Conservation (phyloP, 2,888 invertebrate genomes). For the Kryphioiulus occultus region DNA sequence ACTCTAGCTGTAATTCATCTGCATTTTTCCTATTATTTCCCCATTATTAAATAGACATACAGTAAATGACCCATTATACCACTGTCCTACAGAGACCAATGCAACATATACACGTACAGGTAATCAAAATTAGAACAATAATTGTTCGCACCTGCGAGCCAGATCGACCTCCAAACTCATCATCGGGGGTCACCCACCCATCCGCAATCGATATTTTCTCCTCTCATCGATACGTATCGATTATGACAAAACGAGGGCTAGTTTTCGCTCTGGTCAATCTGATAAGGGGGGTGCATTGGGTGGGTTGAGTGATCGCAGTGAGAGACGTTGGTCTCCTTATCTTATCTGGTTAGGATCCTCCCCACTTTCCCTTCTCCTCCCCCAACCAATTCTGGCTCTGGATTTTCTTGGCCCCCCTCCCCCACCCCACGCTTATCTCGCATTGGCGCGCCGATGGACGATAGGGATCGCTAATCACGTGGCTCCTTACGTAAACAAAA, state of each 20-base stretch:
- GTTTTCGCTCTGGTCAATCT: background rate
- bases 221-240: background rate
- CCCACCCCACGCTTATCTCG: slow-evolving; percentile 40
- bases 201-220: background rate
- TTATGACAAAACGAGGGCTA: background rate
- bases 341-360: background rate
- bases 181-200: no score
- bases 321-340: background rate
- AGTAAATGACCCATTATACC: no score
- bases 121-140: no score
- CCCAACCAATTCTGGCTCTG: background rate
- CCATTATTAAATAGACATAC: no score
- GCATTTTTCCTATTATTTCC: no score
- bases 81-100: no score
- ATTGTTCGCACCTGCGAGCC: no score
- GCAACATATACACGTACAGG: no score
- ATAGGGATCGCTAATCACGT: slow-evolving; percentile 48
- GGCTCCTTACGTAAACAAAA: slow-evolving; percentile 48
- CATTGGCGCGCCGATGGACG: slow-evolving; percentile 45
- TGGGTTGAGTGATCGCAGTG: no score
- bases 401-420: background rate
- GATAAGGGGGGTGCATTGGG: background rate
- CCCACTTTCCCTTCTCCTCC: slow-evolving; percentile 3
- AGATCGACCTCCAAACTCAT: no score
- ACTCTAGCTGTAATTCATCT: no score